Evolutionary conservation across 2,113 vertebrate species (phyloP), one percentile per base, ranked within the genome.

Genomic region (Crotophaga sulcirostris): DNA sequence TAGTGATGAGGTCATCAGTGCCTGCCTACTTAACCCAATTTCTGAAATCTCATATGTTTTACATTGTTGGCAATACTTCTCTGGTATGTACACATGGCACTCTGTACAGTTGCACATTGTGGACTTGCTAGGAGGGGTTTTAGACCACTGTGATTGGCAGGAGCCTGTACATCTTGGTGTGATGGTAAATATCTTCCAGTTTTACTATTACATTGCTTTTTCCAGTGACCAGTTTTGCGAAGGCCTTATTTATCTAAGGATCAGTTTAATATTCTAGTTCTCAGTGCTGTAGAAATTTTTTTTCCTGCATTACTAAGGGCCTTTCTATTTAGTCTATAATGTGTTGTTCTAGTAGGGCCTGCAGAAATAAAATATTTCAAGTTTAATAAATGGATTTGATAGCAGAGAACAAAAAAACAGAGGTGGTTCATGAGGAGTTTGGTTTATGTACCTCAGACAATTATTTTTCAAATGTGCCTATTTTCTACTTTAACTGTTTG

Each of bases 1-100:
- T 15, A 80, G 31, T 14, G 58, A 73, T 44, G 44, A 15, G 18
- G 33, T 34, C 58, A 87, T 36, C 20, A 84, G 9, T 55, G 28
- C 9, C 54, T 87, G 23, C 16, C 31, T 44, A 25, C 20, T 81
- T 84, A 77, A 33, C 25, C n/a, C 60, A 51, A 0, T 70, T 91
- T 89, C 73, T 64, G 54, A 5, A 38, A 9, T 78, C 34, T 29
- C 26, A 38, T 15, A 6, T 16, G 18, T 13, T 28, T 69, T 88
- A 23, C 13, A 3, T 12, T 62, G 8, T 74, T 66, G 28, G 23
- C 31, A 45, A 25, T 38, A 45, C 2, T 58, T 66, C 74, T n/a
- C 25, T 62, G 36, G 11, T 69, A 12, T 40, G 29, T 12, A 33
- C 15, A 38, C 3, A 0, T 6, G 8, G 13, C 1, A 1, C 8